A percentile compares a stretch with the other conserved stretches of the same genome.
Conservation (phyloP, 2,888 invertebrate species). For the Hirtodrosophila histrioides region DNA sequence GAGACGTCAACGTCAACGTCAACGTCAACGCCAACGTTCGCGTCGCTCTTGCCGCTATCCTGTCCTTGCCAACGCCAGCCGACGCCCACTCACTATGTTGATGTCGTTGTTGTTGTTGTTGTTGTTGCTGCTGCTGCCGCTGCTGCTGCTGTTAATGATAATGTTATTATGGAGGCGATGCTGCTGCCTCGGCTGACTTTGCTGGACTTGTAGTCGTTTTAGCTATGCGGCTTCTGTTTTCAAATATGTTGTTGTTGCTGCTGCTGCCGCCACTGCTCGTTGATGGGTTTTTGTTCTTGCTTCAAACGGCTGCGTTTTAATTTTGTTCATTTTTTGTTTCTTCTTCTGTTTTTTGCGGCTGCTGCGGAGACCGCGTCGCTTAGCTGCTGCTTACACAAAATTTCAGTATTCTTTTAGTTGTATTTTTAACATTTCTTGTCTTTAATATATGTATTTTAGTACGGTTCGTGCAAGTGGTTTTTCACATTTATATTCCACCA, state of each 20-base stretch:
- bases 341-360: constrained; percentile 25
- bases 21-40: constrained; percentile 34
- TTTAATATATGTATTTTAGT: constrained; percentile 68
- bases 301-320: constrained; percentile 73
- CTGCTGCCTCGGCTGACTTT: constrained; percentile 27
- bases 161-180: constrained; percentile 53
- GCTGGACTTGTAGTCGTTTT: constrained; percentile 60
- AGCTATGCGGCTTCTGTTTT: constrained; percentile 67
- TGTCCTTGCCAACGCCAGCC: constrained; percentile 64
- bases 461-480: constrained; percentile 61
- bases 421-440: constrained; percentile 73
- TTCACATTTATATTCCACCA: constrained; percentile 55
- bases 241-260: constrained; percentile 29
- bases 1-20: constrained; percentile 21
- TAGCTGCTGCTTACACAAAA: constrained; percentile 49
- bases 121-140: constrained; percentile 22
- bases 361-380: constrained; percentile 41
- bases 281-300: constrained; percentile 65
- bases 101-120: constrained; percentile 18
- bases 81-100: constrained; percentile 64
- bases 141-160: constrained; percentile 49
- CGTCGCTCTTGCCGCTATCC: constrained; percentile 46
- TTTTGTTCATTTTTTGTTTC: constrained; percentile 60
- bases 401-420: constrained; percentile 64
- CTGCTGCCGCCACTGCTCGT: constrained; percentile 33